These are phyloP conservation scores for Cinclus cinclus DNA, from an alignment of 2,113 vertebrate genomes.

Conservation along the genomic window DNA sequence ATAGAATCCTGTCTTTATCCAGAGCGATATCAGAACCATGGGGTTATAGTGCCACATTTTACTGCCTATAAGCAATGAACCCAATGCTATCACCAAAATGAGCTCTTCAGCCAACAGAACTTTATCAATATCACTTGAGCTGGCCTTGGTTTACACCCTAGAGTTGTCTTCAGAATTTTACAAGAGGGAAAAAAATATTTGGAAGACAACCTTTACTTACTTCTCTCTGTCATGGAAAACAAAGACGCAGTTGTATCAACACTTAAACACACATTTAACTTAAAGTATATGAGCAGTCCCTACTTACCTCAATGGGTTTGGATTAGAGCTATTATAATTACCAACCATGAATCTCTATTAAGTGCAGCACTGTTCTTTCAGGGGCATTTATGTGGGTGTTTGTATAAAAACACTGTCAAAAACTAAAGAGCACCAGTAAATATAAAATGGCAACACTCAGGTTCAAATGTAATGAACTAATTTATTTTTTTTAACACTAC, in stretches of 20 bases:
- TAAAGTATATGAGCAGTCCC: not conserved
- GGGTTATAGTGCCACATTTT: not conserved
- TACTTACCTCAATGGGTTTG: slow-evolving; percentile 36
- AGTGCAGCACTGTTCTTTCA: slow-evolving; percentile 13
- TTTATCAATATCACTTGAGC: not conserved
- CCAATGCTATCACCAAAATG: not conserved
- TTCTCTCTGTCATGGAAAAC: not conserved
- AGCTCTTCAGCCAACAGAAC: not conserved
- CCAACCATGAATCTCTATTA: slow-evolving; percentile 25
- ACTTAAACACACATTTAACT: not conserved
- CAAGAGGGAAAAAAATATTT: not conserved
- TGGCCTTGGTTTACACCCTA: not conserved
- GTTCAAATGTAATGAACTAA: slow-evolving; percentile 56
- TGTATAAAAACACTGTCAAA: slow-evolving; percentile 61
- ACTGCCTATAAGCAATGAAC: not conserved
- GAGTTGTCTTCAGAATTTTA: not conserved
- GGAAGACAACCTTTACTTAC: not conserved
- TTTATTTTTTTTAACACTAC: slow-evolving; percentile 59
- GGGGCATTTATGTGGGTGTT: slow-evolving; percentile 46
- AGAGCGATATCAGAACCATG: not conserved
- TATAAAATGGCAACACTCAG: slow-evolving; percentile 28
- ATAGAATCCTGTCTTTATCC: slow-evolving; percentile 3
- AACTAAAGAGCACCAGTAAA: slow-evolving; percentile 38
- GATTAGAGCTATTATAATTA: slow-evolving; percentile 35
- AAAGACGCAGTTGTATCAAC: not conserved